Evolutionary conservation across 2,113 vertebrate genomes (phyloP), one percentile per base, ranked within the genome.

Genomic region (Takifugu bimaculatus): DNA sequence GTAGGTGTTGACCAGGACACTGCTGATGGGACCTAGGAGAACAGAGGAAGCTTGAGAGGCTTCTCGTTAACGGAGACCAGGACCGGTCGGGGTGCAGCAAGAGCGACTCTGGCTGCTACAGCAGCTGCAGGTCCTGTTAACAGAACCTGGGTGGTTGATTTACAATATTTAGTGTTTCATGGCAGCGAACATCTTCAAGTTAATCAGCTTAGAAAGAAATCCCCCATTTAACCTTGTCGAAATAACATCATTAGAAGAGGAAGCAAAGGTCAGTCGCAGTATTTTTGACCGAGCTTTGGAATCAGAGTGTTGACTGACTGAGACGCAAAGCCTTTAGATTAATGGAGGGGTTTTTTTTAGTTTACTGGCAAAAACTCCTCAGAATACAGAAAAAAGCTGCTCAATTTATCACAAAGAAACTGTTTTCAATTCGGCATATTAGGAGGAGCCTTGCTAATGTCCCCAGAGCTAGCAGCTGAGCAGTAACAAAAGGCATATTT

Each of bases 1-100:
- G 0, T 95, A 96, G 1, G 89, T 95, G 87, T 99, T 99, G 72
- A 99, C 96, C 85, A 99, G 86, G 65, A 98, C 87, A 51, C 96
- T 98, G 88, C 96, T 98, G 83, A 99, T 86, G 29, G 95, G 95
- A 81, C 97, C 97, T 98, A 77, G 54, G 63, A 57, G 50, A 27
- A 13, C 29, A 13, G n/a, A 50, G 35, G 35, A 11, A 39, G 11
- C 35, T 39, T 39, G 7, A 39, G 35, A 2, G 11, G 7, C 6
- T 39, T 39, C 11, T 1, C 7, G 70, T 73, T 77, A 55, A 66
- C 56, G 39, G 48, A 15, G 48, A 39, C 39, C 20, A 65, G 54
- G 60, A 61, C 60, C 27, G 53, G 26, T 59, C 45, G 51, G 51
- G 72, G 10, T 2, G 47, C 57, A 32, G 75, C 63, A 76, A 26